phyloP scores from a whole-genome alignment of 2,797 vertebrate genomes.

The Myripristis jacobus region DNA sequence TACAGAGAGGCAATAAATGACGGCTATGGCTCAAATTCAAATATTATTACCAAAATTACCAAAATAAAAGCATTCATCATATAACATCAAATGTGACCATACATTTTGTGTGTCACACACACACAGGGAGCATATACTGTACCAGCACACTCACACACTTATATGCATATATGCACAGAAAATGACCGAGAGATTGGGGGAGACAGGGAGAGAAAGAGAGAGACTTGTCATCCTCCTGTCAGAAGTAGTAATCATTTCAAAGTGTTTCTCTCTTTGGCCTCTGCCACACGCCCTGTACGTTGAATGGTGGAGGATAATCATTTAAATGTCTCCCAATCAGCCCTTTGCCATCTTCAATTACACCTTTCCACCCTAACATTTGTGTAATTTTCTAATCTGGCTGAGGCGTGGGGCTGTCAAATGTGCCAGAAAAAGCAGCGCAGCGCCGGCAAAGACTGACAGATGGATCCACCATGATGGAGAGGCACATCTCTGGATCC shows the following conservation, averaged over 20 bases:
- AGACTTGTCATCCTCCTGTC: slow-evolving; percentile 84
- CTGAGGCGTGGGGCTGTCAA: slow-evolving; percentile 88
- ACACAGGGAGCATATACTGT: slow-evolving; percentile 26
- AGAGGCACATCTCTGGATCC: slow-evolving; percentile 65
- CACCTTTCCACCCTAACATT: slow-evolving; percentile 98
- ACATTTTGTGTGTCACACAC: no score
- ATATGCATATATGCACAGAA: slow-evolving; percentile 44
- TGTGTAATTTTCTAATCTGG: slow-evolving; percentile 99
- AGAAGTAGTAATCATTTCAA: slow-evolving; percentile 90
- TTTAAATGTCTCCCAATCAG: slow-evolving; percentile 98
- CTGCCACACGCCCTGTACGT: slow-evolving; percentile 90
- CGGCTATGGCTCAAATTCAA: no score
- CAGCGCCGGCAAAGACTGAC: slow-evolving; percentile 90
- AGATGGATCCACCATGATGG: slow-evolving; percentile 91
- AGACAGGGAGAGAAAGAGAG: slow-evolving; percentile 27
- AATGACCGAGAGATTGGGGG: slow-evolving; percentile 18
- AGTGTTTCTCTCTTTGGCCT: slow-evolving; percentile 89
- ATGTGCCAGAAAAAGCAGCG: slow-evolving; percentile 82
- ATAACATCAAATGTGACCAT: no score
- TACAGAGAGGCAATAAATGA: no score
- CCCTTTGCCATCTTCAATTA: slow-evolving; percentile 99
- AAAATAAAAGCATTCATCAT: no score
- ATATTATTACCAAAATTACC: no score
- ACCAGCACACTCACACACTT: slow-evolving; percentile 24
- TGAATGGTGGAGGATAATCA: slow-evolving; percentile 95